phyloP scores from a whole-genome alignment of 2,113 vertebrate genomes.

The Condylura cristata region DNA sequence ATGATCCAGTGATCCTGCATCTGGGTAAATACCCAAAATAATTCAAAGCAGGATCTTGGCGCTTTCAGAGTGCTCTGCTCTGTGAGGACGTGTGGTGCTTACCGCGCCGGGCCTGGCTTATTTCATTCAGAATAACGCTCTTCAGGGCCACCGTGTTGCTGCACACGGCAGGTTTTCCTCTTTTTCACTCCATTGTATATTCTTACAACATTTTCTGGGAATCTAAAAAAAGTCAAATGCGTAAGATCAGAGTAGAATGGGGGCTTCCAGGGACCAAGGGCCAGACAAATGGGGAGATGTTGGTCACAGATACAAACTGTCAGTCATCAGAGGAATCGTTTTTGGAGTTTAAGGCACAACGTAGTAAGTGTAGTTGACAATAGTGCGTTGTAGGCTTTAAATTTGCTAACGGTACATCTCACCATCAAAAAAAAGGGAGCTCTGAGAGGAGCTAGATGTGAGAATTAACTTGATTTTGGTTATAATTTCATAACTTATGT shows the following conservation, averaged over 20 bases:
- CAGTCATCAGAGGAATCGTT: neutral
- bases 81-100: neutral
- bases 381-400: neutral
- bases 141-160: neutral
- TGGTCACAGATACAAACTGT: neutral
- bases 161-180: neutral
- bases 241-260: neutral
- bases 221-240: neutral
- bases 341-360: neutral
- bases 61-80: neutral
- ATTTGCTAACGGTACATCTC: neutral
- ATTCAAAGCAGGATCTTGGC: neutral
- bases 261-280: neutral
- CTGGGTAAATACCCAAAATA: neutral
- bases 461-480: neutral
- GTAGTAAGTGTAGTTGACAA: neutral
- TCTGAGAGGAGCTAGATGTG: neutral
- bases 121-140: neutral
- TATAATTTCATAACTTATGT: neutral
- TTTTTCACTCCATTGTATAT: neutral
- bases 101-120: neutral
- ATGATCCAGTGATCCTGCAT: neutral
- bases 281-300: neutral
- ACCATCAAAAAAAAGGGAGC: neutral
- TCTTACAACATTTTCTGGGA: neutral